These are phyloP conservation scores for Pseudocheirus occidentalis DNA, from an alignment of 2,797 vertebrate genomes.

Conservation along the genomic window DNA sequence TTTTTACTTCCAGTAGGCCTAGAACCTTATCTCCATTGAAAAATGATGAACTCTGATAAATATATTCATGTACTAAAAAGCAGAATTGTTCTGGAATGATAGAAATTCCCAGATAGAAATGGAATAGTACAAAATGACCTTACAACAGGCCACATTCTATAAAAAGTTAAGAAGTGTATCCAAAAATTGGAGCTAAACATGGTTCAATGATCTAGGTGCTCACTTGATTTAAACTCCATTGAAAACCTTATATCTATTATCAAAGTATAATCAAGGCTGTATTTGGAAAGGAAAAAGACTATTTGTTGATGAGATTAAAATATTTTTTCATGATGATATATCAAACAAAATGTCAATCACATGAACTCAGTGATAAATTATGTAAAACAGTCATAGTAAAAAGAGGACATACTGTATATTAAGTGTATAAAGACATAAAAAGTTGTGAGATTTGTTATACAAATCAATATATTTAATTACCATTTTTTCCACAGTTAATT, in stretches of 20 bases:
- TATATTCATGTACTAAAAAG: not conserved
- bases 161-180: not conserved
- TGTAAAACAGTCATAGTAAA: not conserved
- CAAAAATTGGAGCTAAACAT: not conserved
- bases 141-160: too few relatives aligned
- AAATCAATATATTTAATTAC: not conserved
- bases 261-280: not conserved
- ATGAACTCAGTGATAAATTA: not conserved
- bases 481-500: not conserved
- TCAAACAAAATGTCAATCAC: not conserved
- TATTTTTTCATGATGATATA: not conserved
- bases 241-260: not conserved
- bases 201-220: not conserved
- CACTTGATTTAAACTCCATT: not conserved
- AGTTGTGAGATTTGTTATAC: not conserved
- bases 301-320: not conserved
- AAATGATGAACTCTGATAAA: not conserved
- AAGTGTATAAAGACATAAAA: not conserved
- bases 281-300: not conserved
- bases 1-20: not conserved
- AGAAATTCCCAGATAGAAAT: not conserved
- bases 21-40: not conserved
- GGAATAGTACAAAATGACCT: not conserved
- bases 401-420: not conserved
- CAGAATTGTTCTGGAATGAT: not conserved